Evolutionary conservation across 2,113 vertebrate genomes (phyloP).

Genomic region (Malaclemys terrapin): DNA sequence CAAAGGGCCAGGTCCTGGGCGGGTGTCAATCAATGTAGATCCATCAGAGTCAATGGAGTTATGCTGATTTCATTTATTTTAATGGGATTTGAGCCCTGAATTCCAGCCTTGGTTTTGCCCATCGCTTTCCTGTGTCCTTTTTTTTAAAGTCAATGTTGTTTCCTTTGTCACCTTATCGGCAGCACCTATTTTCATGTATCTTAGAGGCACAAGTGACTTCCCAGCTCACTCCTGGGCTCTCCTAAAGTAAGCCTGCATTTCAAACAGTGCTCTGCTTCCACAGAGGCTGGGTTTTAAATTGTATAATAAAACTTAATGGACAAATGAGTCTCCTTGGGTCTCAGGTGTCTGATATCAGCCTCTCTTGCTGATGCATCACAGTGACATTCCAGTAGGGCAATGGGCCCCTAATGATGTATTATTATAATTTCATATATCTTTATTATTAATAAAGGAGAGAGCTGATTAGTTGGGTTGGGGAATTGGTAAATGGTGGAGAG

Average conservation of each 20-base stretch:
- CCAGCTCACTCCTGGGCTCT: neutral
- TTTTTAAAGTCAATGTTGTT: neutral
- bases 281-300: neutral
- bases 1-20: neutral
- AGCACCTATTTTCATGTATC: neutral
- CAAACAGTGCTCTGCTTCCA: neutral
- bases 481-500: neutral
- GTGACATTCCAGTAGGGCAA: neutral
- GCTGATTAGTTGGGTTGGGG: neutral
- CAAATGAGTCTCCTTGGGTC: neutral
- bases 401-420: neutral
- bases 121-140: neutral
- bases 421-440: neutral
- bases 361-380: neutral
- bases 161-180: neutral
- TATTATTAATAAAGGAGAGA: neutral
- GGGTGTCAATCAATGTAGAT: neutral
- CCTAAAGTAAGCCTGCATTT: neutral
- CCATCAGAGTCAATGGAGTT: neutral
- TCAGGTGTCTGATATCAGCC: neutral
- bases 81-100: neutral
- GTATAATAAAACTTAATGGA: neutral
- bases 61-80: neutral
- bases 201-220: neutral
- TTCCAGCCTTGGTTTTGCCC: neutral